These are phyloP conservation scores for Neodiprion virginianus DNA, from an alignment of 1,140 invertebrate genomes.

Conservation along the genomic window DNA sequence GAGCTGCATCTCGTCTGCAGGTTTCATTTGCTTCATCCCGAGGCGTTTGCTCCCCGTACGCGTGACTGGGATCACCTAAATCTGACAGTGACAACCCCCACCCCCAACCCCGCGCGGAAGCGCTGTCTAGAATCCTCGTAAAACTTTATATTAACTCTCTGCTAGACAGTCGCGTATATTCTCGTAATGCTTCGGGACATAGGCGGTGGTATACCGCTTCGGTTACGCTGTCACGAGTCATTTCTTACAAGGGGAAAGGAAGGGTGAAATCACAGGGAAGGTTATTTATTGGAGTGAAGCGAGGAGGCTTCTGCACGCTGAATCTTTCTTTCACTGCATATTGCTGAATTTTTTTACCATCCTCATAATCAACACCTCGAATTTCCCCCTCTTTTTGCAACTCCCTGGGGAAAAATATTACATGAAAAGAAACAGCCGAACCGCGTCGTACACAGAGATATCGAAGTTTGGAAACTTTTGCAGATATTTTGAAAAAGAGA, in stretches of 20 bases:
- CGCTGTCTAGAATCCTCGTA: neutral
- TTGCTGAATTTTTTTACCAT: too few relatives aligned
- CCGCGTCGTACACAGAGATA: too few relatives aligned
- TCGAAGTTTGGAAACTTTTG: too few relatives aligned
- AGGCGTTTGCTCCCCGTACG: neutral
- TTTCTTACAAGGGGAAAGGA: neutral
- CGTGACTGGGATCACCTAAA: neutral
- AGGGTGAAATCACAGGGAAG: too few relatives aligned
- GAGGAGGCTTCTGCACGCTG: too few relatives aligned
- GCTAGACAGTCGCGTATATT: neutral
- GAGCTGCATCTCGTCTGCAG: neutral
- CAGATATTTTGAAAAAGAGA: too few relatives aligned
- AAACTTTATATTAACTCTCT: neutral
- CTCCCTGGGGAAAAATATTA: too few relatives aligned
- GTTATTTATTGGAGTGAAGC: too few relatives aligned
- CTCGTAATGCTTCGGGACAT: neutral
- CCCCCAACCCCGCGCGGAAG: neutral
- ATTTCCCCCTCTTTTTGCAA: too few relatives aligned
- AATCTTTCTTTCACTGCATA: too few relatives aligned
- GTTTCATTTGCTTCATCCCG: neutral
- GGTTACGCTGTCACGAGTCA: neutral
- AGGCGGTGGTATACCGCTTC: neutral
- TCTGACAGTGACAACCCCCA: constrained; percentile 1
- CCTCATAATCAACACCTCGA: too few relatives aligned
- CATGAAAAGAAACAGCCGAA: too few relatives aligned